phyloP scores from a whole-genome alignment of 2,113 vertebrate species.

The Tympanuchus pallidicinctus region DNA sequence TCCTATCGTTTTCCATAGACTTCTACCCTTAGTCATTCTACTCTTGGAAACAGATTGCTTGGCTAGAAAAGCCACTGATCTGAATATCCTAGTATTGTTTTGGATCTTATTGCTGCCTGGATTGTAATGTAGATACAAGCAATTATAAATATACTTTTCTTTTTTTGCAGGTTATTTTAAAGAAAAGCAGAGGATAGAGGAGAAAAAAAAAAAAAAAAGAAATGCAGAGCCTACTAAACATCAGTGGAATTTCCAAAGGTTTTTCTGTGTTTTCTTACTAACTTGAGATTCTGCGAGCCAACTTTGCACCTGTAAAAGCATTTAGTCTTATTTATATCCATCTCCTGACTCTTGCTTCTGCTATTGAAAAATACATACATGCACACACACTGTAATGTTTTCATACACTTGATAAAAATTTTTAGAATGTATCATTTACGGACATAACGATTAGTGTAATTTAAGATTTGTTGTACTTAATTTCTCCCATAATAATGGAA shows the following conservation, averaged over 20 bases:
- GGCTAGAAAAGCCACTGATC: background rate
- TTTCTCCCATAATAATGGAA: background rate
- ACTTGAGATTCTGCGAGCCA: background rate
- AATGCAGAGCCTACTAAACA: slow-evolving; percentile 79
- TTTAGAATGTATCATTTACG: background rate
- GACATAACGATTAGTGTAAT: background rate
- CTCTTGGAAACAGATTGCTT: background rate
- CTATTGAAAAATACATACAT: background rate
- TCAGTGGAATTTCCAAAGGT: slow-evolving; percentile 26
- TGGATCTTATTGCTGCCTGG: background rate
- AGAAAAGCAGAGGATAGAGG: slow-evolving; percentile 80
- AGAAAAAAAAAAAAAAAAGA: slow-evolving; percentile 61
- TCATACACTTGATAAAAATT: background rate
- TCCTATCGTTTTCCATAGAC: background rate
- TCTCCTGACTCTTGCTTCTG: background rate
- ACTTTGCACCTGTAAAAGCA: background rate
- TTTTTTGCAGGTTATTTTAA: slow-evolving; percentile 79
- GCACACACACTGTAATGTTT: background rate
- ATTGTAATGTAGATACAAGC: background rate
- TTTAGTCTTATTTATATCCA: background rate
- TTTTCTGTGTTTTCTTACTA: background rate
- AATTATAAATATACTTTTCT: slow-evolving; percentile 37
- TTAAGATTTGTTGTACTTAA: background rate
- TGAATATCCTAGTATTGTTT: background rate
- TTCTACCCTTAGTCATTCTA: background rate